These are phyloP conservation scores for Mionectes macconnelli DNA, from an alignment of 2,113 vertebrate genomes.

Conservation along the genomic window DNA sequence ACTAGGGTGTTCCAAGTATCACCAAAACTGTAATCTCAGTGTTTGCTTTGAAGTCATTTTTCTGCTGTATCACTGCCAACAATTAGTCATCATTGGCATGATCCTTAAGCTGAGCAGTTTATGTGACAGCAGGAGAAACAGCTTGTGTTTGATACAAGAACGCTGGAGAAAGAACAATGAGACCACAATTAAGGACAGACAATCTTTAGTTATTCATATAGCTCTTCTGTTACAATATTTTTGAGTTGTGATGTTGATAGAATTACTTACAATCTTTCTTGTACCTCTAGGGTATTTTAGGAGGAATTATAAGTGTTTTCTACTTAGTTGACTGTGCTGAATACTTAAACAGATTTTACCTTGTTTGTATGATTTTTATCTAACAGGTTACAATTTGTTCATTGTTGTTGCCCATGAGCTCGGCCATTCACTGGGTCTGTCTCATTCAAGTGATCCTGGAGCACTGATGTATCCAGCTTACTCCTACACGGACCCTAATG, in stretches of 20 bases:
- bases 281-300: neutral
- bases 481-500: constrained; percentile 72
- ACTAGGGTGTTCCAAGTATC: neutral
- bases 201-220: neutral
- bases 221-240: neutral
- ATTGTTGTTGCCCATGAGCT: constrained; percentile 93
- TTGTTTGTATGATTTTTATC: neutral
- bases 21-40: neutral
- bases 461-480: constrained; percentile 91
- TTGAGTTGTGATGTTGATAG: neutral
- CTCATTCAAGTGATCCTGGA: constrained; percentile 84
- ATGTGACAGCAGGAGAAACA: neutral
- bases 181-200: neutral
- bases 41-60: neutral
- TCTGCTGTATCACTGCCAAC: neutral
- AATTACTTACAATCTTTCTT: neutral
- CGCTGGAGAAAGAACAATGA: neutral
- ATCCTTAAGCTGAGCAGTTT: neutral
- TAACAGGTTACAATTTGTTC: constrained; percentile 86
- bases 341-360: neutral
- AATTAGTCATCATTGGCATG: neutral
- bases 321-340: neutral
- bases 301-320: neutral
- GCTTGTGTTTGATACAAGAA: neutral
- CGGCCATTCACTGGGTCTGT: constrained; percentile 89